Percentiles rank a stretch among this genome's conserved stretches.
These are phyloP conservation scores for Ambastaia sidthimunki DNA, from an alignment of 2,797 vertebrate genomes.

Conservation along the genomic window DNA sequence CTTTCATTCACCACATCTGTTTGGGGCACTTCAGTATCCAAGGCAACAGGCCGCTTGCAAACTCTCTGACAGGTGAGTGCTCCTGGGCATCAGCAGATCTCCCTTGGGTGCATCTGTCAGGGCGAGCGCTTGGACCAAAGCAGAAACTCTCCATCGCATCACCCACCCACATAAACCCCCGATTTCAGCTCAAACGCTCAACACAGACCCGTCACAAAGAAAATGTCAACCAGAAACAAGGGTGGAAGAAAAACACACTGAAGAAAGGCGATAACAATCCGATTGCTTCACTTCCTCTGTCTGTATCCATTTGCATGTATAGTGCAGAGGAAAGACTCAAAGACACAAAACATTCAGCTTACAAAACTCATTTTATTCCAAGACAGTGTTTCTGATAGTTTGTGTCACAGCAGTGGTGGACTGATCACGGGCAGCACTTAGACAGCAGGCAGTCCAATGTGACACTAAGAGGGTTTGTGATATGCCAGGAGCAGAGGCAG, in stretches of 20 bases:
- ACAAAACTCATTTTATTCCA: conserved; percentile 13
- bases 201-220: conserved; percentile 40
- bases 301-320: not conserved
- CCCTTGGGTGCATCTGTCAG: conserved; percentile 51
- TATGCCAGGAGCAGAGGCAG: conserved; percentile 66
- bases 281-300: conserved; percentile 15
- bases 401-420: conserved; percentile 31
- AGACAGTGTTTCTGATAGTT: conserved; percentile 31
- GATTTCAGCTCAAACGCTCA: conserved; percentile 24
- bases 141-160: conserved; percentile 23
- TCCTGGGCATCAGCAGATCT: conserved; percentile 65
- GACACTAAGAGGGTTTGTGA: conserved; percentile 55
- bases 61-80: conserved; percentile 67
- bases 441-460: conserved; percentile 41
- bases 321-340: not conserved
- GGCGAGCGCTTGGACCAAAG: conserved; percentile 31
- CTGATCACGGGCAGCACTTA: conserved; percentile 26
- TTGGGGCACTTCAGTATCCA: conserved; percentile 69
- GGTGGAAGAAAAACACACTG: conserved; percentile 5
- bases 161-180: conserved; percentile 33
- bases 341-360: conserved; percentile 19
- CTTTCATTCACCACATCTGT: conserved; percentile 56
- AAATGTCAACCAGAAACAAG: conserved; percentile 34
- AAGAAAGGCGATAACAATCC: conserved; percentile 19
- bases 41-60: conserved; percentile 60